Base-by-base conservation (phyloP, 1,140 invertebrate genomes). In the Drosophila bipectinata region DNA sequence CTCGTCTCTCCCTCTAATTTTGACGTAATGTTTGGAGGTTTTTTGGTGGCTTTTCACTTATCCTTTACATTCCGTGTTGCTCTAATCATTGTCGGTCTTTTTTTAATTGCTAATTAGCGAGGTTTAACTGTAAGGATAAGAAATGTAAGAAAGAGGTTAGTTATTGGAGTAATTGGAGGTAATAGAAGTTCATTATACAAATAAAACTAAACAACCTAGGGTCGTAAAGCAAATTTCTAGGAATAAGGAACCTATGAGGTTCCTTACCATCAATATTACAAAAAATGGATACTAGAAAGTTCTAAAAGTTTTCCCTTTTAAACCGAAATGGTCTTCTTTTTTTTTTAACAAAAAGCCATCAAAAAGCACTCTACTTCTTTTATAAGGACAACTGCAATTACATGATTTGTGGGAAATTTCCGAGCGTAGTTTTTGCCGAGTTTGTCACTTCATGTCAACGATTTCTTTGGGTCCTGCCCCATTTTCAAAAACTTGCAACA, bases 41-140 rank as follows among this genome's bases (percentile, higher is more conserved):
- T 48, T 24, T 5, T 18, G 0, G 15, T 21, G 3, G n/a, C 8
- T 8, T 18, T 44, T 44, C 8, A 26, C 51, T 69, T 32, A 30
- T 69, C 51, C 66, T 69, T 69, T 69, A 69, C 66, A 69, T 69
- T 26, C 51, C 44, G 63, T 54, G 56, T 15, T 32, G 4, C 18
- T 4, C 41, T 30, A 8, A 39, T 30, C 64, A 39, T 69, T 39
- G 62, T 47, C 37, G 44, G 39, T 60, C 66, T 37, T 34, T 69
- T 32, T 68, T 21, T 49, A 56, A 32, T 44, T 32, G 32, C 41
- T 18, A 49, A 49, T 69, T 56, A 68, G 49, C 66, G 63, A 37
- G 49, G 39, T 49, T 6, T 8, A 14, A 26, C 67, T 69, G 64
- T 5, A 69, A 69, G 3, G 28, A 67, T 37, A 28, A 32, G 12